phyloP scores from a whole-genome alignment of 2,113 vertebrate genomes.

The Triplophysa siluroides region DNA sequence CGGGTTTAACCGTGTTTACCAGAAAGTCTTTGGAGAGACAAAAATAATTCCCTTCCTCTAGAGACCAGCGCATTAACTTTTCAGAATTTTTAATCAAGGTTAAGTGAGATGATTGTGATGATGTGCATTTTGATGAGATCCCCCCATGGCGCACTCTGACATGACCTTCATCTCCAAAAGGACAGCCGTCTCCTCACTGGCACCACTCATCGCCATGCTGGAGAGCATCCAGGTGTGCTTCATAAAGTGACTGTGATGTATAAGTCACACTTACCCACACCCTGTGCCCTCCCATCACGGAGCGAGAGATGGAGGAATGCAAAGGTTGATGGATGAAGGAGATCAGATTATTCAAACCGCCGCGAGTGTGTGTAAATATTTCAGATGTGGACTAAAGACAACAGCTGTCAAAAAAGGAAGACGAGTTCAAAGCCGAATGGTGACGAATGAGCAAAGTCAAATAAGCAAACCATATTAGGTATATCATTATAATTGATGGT shows the following conservation, averaged over 20 bases:
- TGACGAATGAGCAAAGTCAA: slow-evolving; percentile 16
- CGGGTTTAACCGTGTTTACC: not conserved
- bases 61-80: slow-evolving; percentile 35
- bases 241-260: slow-evolving; percentile 50
- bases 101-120: slow-evolving; percentile 52
- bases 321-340: slow-evolving; percentile 26
- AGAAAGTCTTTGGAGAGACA: slow-evolving; percentile 20
- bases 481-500: slow-evolving; percentile 4
- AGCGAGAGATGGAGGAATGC: not conserved
- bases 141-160: slow-evolving; percentile 57
- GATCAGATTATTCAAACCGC: slow-evolving; percentile 14
- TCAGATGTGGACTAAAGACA: slow-evolving; percentile 28
- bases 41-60: slow-evolving; percentile 36
- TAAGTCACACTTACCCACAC: slow-evolving; percentile 2
- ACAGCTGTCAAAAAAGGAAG: slow-evolving; percentile 17
- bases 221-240: slow-evolving; percentile 54
- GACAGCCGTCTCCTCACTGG: slow-evolving; percentile 41
- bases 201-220: slow-evolving; percentile 45
- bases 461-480: slow-evolving; percentile 15
- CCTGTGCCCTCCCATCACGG: slow-evolving; percentile 19
- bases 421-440: not conserved
- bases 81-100: slow-evolving; percentile 63
- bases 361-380: slow-evolving; percentile 25
- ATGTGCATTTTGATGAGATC: slow-evolving; percentile 61
- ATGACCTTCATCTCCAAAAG: slow-evolving; percentile 60